Evolutionary conservation across 2,113 vertebrate species (phyloP).

Genomic region (Sitta europaea): DNA sequence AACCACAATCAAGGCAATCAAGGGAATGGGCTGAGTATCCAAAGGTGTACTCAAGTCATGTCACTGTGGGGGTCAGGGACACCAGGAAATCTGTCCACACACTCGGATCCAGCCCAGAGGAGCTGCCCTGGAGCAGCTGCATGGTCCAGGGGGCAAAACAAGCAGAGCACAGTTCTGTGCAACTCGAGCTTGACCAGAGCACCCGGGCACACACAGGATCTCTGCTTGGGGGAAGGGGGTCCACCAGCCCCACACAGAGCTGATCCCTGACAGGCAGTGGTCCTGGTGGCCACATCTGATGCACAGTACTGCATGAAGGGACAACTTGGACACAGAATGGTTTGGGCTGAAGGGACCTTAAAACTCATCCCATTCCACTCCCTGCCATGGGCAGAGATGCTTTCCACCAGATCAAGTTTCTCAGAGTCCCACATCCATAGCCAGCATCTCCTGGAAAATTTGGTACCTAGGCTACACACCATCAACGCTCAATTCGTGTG

Average conservation of each 20-base stretch:
- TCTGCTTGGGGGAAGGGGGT: accelerated
- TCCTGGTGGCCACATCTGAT: accelerated
- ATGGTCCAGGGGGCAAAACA: not conserved
- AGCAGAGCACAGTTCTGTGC: not conserved
- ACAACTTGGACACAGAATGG: not conserved
- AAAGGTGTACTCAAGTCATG: not conserved
- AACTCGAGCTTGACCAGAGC: accelerated
- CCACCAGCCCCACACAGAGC: not conserved
- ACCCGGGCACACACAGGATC: accelerated
- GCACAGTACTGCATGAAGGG: accelerated
- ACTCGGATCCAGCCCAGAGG: not conserved
- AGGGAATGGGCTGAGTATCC: not conserved
- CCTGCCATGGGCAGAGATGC: not conserved
- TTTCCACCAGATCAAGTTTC: not conserved
- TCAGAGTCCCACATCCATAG: not conserved
- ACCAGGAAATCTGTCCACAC: not conserved
- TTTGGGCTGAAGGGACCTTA: not conserved
- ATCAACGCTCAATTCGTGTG: not conserved
- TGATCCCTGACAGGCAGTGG: not conserved
- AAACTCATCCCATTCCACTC: not conserved
- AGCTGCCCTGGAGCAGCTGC: not conserved
- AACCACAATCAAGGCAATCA: accelerated
- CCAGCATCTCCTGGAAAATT: not conserved
- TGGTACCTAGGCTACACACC: accelerated
- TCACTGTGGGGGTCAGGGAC: accelerated